phyloP scores from a whole-genome alignment of 1,140 invertebrate genomes.

The Drosophila mojavensis region DNA sequence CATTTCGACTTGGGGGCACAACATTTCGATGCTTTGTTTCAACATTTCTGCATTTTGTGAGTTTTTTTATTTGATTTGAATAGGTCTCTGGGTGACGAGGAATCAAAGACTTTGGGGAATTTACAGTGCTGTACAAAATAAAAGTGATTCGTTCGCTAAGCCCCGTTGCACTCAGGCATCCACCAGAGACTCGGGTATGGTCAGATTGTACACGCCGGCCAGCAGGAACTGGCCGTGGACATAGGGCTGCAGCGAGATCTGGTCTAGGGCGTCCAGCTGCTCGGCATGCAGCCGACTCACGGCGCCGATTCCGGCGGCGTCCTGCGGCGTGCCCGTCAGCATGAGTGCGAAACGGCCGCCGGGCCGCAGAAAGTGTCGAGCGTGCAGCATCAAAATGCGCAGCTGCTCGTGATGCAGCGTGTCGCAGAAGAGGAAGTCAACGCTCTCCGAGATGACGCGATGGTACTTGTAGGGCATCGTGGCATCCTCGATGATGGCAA shows the following conservation, averaged over 20 bases:
- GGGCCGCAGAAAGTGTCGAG: constrained; percentile 42
- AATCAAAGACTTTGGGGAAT: neutral
- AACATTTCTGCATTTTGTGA: neutral
- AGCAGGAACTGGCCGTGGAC: constrained; percentile 22
- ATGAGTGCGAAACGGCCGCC: constrained; percentile 41
- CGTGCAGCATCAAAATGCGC: constrained; percentile 45
- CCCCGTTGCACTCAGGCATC: neutral
- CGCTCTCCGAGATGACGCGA: constrained; percentile 4
- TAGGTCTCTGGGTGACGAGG: neutral
- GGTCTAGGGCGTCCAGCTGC: constrained; percentile 32
- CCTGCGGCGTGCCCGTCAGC: constrained; percentile 1
- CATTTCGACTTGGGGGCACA: constrained; percentile 59
- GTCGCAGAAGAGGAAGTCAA: constrained; percentile 50
- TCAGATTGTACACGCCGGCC: constrained; percentile 34
- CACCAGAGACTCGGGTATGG: neutral
- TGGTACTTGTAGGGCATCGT: constrained; percentile 56
- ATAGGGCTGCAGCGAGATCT: constrained; percentile 33
- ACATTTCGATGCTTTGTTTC: constrained; percentile 51
- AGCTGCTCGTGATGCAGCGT: constrained; percentile 28
- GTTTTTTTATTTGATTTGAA: constrained; percentile 19
- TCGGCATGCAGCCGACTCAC: constrained; percentile 22
- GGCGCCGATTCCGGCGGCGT: neutral
- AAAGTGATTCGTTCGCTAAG: neutral
- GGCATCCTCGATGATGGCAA: constrained; percentile 47
- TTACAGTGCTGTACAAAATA: neutral